These are phyloP conservation scores for Archivesica marissinica DNA, from an alignment of 1,140 invertebrate species.

Conservation along the genomic window DNA sequence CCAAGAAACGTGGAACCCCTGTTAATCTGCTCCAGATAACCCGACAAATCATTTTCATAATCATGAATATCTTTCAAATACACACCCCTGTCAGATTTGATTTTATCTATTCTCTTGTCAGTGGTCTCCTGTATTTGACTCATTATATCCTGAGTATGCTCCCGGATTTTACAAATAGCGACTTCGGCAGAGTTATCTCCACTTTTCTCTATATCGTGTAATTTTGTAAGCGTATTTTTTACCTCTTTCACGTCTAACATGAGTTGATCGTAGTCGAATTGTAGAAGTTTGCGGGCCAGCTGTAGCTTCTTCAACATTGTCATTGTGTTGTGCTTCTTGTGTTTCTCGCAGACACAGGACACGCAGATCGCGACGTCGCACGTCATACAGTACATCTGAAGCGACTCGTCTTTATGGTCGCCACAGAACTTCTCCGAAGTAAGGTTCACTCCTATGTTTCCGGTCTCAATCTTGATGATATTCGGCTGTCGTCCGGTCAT, in stretches of 20 bases:
- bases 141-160: slow-evolving; percentile 65
- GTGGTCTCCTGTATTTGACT: slow-evolving; percentile 65
- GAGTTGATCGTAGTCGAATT: slow-evolving; percentile 71
- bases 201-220: slow-evolving; percentile 63
- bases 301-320: slow-evolving; percentile 74
- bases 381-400: slow-evolving; percentile 76
- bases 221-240: slow-evolving; percentile 55
- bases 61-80: slow-evolving; percentile 65
- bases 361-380: slow-evolving; percentile 75
- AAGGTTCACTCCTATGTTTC: slow-evolving; percentile 52
- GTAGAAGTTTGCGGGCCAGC: slow-evolving; percentile 66
- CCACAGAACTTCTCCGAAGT: slow-evolving; percentile 70
- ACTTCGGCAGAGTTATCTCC: slow-evolving; percentile 56
- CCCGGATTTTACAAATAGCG: slow-evolving; percentile 61
- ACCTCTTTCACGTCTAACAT: slow-evolving; percentile 63
- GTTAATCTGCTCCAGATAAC: slow-evolving; percentile 67
- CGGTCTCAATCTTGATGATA: slow-evolving; percentile 76
- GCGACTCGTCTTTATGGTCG: slow-evolving; percentile 70
- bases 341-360: slow-evolving; percentile 72
- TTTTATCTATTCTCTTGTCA: slow-evolving; percentile 61
- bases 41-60: slow-evolving; percentile 66
- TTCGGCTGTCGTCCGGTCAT: slow-evolving; percentile 65
- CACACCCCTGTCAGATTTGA: slow-evolving; percentile 56
- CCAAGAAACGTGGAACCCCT: slow-evolving; percentile 72
- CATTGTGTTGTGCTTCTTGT: slow-evolving; percentile 74